Evolutionary conservation across 2,888 invertebrate genomes (phyloP).

Genomic region (Brachylomia viminalis): DNA sequence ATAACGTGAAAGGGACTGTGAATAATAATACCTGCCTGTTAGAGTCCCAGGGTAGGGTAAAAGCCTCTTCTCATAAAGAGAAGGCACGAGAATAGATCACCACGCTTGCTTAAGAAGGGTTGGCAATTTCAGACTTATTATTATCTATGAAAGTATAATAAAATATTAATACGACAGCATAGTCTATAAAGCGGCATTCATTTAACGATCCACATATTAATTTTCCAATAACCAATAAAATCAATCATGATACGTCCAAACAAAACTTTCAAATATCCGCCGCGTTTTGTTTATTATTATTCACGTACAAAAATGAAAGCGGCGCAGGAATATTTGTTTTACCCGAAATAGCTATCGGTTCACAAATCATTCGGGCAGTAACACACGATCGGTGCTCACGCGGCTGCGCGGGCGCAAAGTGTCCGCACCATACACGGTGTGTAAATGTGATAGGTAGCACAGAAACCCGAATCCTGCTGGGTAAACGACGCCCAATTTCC

Average conservation of each 20-base stretch:
- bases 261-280: conserved; percentile 82
- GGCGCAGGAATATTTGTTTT: conserved; percentile 83
- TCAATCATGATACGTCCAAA: conserved; percentile 83
- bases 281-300: conserved; percentile 83
- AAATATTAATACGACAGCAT: neutral
- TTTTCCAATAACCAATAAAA: conserved; percentile 80
- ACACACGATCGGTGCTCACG: conserved; percentile 61
- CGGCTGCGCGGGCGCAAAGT: conserved; percentile 50
- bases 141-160: neutral
- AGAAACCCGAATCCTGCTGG: conserved; percentile 81
- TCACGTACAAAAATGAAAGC: conserved; percentile 85
- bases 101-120: no score
- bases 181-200: conserved; percentile 40
- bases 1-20: neutral
- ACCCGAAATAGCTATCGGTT: conserved; percentile 87
- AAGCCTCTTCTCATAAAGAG: no score
- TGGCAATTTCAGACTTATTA: no score
- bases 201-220: conserved; percentile 57
- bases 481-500: conserved; percentile 76
- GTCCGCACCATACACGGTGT: conserved; percentile 63
- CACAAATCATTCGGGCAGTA: conserved; percentile 85
- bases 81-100: no score
- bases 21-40: no score
- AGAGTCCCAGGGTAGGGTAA: no score
- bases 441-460: conserved; percentile 70